These are phyloP conservation scores for Clamator glandarius DNA, from an alignment of 2,797 vertebrate species.

Conservation along the genomic window DNA sequence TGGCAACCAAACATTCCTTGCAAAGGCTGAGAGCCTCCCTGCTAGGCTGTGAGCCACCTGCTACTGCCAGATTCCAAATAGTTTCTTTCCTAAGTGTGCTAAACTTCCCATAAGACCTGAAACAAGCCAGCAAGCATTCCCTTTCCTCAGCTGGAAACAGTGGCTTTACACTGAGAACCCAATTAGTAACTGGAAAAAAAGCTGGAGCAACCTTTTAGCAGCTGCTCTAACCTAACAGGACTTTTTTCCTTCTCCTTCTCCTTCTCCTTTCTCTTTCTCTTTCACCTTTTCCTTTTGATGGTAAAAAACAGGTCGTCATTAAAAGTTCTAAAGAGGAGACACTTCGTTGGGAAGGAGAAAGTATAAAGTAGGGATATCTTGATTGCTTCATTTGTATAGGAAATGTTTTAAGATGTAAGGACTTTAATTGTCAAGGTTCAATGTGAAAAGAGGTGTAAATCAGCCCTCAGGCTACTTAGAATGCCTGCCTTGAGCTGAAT, in stretches of 20 bases:
- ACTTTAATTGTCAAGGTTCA: neutral
- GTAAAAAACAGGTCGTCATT: neutral
- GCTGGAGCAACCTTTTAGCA: neutral
- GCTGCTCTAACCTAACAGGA: neutral
- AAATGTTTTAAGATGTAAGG: neutral
- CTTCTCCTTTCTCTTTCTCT: no score
- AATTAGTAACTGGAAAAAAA: neutral
- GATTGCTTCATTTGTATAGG: neutral
- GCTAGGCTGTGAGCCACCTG: neutral
- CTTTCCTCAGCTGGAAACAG: neutral
- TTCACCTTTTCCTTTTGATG: no score
- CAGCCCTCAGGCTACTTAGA: neutral
- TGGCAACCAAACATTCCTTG: neutral
- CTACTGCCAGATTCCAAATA: neutral
- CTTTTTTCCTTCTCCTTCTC: neutral
- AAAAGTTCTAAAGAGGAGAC: neutral
- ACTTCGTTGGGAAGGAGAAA: neutral
- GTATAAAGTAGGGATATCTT: neutral
- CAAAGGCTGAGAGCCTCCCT: neutral
- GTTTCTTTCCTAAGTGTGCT: neutral
- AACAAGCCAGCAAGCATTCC: neutral
- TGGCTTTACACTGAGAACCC: neutral
- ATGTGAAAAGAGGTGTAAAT: neutral
- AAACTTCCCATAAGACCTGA: neutral
- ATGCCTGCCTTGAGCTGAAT: neutral